phyloP scores from a whole-genome alignment of 2,797 vertebrate species.

The Mycteria americana region DNA sequence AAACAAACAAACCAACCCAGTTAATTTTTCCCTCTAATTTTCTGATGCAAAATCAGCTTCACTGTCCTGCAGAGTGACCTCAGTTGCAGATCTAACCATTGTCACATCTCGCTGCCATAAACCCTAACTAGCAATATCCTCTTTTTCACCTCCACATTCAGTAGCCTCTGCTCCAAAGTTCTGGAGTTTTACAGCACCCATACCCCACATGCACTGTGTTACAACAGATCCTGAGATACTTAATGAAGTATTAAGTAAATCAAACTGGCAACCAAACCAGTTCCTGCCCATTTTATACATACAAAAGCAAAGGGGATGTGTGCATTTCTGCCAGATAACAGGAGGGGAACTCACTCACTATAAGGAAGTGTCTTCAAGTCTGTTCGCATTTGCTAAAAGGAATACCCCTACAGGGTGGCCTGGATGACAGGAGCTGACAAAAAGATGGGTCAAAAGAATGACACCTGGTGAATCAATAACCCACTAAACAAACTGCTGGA shows the following conservation, averaged over 20 bases:
- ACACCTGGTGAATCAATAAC: neutral
- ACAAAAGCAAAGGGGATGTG: neutral
- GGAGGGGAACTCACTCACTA: neutral
- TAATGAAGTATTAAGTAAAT: neutral
- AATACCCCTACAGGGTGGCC: neutral
- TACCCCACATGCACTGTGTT: accelerated
- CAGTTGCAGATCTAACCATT: neutral
- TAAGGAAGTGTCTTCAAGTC: neutral
- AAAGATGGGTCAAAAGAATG: neutral
- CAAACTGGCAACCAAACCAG: neutral
- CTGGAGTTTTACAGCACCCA: neutral
- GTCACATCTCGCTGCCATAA: neutral
- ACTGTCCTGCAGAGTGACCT: neutral
- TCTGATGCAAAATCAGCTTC: neutral
- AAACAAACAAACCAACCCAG: neutral
- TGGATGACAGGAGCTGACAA: neutral
- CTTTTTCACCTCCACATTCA: neutral
- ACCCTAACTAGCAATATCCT: accelerated
- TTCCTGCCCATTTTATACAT: neutral
- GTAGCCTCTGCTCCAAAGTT: neutral
- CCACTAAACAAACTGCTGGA: neutral
- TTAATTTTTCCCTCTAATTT: neutral
- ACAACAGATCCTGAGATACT: neutral
- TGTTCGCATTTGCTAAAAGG: neutral
- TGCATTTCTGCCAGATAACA: neutral